Evolutionary conservation across 2,888 invertebrate species (phyloP), one percentile per base, ranked within the genome.

Genomic region (Helicoverpa assulta): DNA sequence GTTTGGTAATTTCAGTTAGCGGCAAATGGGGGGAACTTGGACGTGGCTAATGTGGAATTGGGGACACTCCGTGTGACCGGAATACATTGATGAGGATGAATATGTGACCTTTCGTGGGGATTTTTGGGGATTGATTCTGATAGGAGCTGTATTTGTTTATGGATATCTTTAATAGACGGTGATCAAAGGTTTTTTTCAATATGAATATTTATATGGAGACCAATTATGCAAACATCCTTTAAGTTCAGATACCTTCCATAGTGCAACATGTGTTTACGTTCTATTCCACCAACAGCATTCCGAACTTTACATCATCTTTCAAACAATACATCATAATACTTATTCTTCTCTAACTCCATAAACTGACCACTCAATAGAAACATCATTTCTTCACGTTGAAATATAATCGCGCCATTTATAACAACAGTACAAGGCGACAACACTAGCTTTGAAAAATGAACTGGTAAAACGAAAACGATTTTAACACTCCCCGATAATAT

Each of bases 1-100:
- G 87, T 89, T 90, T 82, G 79, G 87, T 88, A 86, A 91, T 91
- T 90, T 86, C 86, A 85, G 89, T 90, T 86, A 89, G 85, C 85
- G 80, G 85, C 86, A 88, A 92, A 90, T 87, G 88, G 88, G 75
- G 77, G 68, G 82, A 84, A 84, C 76, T 86, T 82, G 82, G 73
- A 81, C 86, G 86, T 85, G 85, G 81, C 83, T 88, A 86, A 87
- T 89, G 85, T 86, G 73, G 80, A 66, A 82, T 80, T 77, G 74
- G 78, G 76, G 79, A 81, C 76, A 80, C 69, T 77, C 55, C 58
- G 66, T 72, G 67, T 58, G 72, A 67, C 66, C 72, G 70, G 70
- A 52, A 77, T 76, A 75, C 68, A 58, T 81, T 58, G 73, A 69
- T 73, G 51, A 33, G 52, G 26, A 72, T 74, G 63, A 76, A 50